Percentiles rank a stretch among this genome's conserved stretches.
phyloP scores from a whole-genome alignment of 2,888 invertebrate genomes.

The Lepetodrilus schrolli region DNA sequence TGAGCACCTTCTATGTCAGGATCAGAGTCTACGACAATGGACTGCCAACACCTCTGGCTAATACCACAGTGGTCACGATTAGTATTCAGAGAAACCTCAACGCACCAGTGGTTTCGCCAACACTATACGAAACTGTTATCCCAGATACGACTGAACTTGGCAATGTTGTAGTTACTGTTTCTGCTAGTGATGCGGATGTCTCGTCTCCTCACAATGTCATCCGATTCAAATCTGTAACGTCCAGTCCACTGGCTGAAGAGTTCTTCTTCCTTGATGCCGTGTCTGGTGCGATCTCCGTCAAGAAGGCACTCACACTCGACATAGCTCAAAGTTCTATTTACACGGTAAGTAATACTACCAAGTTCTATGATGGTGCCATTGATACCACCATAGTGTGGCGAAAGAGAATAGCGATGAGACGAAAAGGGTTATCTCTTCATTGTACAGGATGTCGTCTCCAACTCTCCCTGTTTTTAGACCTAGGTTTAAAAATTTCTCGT shows the following conservation, averaged over 20 bases:
- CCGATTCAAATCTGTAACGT: slow-evolving; percentile 30
- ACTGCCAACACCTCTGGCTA: slow-evolving; percentile 45
- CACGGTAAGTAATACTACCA: slow-evolving; percentile 23
- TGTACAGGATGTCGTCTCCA: too few relatives aligned
- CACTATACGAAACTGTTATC: slow-evolving; percentile 50
- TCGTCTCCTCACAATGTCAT: slow-evolving; percentile 37
- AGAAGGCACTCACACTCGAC: slow-evolving; percentile 57
- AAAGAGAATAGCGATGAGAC: too few relatives aligned
- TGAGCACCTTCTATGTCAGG: slow-evolving; percentile 42
- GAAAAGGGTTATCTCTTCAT: too few relatives aligned
- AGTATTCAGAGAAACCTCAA: slow-evolving; percentile 58
- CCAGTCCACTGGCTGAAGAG: slow-evolving; percentile 40
- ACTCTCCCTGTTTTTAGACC: too few relatives aligned
- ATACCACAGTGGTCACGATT: slow-evolving; percentile 58
- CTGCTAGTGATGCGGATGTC: slow-evolving; percentile 53
- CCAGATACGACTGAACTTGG: slow-evolving; percentile 51
- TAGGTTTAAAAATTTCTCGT: too few relatives aligned
- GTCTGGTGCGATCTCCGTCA: slow-evolving; percentile 58
- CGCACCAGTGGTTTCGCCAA: slow-evolving; percentile 58
- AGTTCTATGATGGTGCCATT: background rate
- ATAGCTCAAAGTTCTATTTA: slow-evolving; percentile 21
- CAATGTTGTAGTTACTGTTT: slow-evolving; percentile 38
- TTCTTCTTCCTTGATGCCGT: slow-evolving; percentile 58
- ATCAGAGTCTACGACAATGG: slow-evolving; percentile 62
- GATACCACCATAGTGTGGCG: too few relatives aligned